Evolutionary conservation across 2,113 vertebrate species (phyloP).

Genomic region (Canis aureus): DNA sequence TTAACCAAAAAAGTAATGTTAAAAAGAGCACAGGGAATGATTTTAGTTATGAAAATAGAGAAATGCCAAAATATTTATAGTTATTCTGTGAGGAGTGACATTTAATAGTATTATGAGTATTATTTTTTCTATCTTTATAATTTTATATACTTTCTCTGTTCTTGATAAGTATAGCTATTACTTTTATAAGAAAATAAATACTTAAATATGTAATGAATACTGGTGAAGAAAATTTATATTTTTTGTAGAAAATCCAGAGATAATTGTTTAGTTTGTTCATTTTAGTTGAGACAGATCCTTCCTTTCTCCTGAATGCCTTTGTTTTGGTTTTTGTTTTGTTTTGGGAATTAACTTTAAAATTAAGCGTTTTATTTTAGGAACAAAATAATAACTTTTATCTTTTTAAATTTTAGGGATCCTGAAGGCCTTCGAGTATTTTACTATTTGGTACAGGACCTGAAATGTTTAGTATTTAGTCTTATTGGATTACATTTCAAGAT

Average conservation of each 20-base stretch:
- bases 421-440: constrained; percentile 98
- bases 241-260: neutral
- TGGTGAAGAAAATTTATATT: neutral
- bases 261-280: neutral
- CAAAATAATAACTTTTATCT: constrained; percentile 58
- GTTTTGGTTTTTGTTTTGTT: constrained; percentile 34
- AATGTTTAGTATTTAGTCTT: constrained; percentile 99
- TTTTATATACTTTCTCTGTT: neutral
- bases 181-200: neutral
- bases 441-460: constrained; percentile 98
- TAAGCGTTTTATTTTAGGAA: constrained; percentile 11
- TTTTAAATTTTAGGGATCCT: constrained; percentile 92
- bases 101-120: neutral
- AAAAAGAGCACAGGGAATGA: neutral
- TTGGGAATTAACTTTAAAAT: constrained; percentile 50
- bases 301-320: constrained; percentile 22
- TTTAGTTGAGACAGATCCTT: neutral
- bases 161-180: neutral
- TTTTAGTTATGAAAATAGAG: constrained; percentile 7
- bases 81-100: neutral
- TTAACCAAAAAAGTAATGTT: neutral
- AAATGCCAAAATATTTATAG: neutral
- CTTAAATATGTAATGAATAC: neutral
- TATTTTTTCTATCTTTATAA: neutral
- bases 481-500: constrained; percentile 99